phyloP scores from a whole-genome alignment of 2,113 vertebrate genomes.

The Phoenicopterus ruber region DNA sequence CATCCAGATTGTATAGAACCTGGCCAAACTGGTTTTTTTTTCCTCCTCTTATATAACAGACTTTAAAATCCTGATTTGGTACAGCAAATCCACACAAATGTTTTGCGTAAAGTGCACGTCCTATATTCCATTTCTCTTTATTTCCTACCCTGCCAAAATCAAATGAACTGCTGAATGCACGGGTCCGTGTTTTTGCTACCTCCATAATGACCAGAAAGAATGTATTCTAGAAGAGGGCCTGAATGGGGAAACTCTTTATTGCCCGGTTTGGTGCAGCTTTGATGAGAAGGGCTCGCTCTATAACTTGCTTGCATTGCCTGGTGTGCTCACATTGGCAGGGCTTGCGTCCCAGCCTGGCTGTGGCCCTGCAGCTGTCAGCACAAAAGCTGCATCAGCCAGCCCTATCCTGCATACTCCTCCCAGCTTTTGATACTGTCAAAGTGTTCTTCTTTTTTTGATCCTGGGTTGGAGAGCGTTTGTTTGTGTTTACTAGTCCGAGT shows the following conservation, averaged over 20 bases:
- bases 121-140: neutral
- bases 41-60: neutral
- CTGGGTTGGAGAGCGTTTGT: neutral
- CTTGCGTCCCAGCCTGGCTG: neutral
- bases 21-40: neutral
- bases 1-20: neutral
- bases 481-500: neutral
- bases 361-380: neutral
- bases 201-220: neutral
- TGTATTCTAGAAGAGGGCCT: neutral
- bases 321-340: accelerated
- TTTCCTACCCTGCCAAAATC: neutral
- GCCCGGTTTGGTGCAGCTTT: neutral
- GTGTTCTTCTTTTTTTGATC: neutral
- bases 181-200: neutral
- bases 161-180: neutral
- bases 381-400: neutral
- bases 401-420: neutral
- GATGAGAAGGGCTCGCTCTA: neutral
- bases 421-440: neutral
- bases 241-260: neutral
- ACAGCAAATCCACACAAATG: neutral
- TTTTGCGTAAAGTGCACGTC: neutral
- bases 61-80: neutral
- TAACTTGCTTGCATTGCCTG: neutral